These are phyloP conservation scores for Dendrophyllia cribrosa DNA, from an alignment of 64 coral and sea anemone species.

Conservation along the genomic window DNA sequence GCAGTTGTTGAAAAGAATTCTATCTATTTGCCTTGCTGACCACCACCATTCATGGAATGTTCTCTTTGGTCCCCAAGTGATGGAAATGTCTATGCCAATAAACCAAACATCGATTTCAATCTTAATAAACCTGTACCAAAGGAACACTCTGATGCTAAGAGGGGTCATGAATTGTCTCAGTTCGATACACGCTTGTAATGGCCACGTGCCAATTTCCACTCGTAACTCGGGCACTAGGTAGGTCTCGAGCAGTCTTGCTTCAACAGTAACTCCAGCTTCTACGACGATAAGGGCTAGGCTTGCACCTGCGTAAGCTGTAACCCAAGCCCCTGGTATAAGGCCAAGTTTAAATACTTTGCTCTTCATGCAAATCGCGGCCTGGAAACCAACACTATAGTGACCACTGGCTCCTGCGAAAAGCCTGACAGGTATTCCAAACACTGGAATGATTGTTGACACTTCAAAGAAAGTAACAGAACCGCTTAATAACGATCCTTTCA, in stretches of 20 bases:
- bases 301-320: conserved; percentile 78
- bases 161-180: conserved; percentile 86
- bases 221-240: conserved; percentile 83
- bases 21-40: conserved; percentile 59
- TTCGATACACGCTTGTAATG: conserved; percentile 81
- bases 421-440: conserved; percentile 74
- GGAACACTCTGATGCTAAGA: conserved; percentile 85
- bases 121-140: conserved; percentile 87
- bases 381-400: conserved; percentile 74
- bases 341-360: conserved; percentile 75
- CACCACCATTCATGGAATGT: conserved; percentile 83
- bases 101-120: conserved; percentile 55
- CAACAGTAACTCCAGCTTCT: conserved; percentile 86
- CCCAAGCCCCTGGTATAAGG: conserved; percentile 92
- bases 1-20: conserved; percentile 77
- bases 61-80: conserved; percentile 81
- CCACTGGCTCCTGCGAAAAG: conserved; percentile 76
- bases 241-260: conserved; percentile 87
- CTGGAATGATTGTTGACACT: conserved; percentile 25
- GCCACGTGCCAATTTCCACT: conserved; percentile 79
- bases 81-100: conserved; percentile 52
- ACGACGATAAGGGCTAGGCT: conserved; percentile 46
- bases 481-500: conserved; percentile 37
- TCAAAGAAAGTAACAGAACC: conserved; percentile 62
- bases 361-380: conserved; percentile 66